Evolutionary conservation across 2,113 vertebrate genomes (phyloP).

Genomic region (Gorsachius goisagi): DNA sequence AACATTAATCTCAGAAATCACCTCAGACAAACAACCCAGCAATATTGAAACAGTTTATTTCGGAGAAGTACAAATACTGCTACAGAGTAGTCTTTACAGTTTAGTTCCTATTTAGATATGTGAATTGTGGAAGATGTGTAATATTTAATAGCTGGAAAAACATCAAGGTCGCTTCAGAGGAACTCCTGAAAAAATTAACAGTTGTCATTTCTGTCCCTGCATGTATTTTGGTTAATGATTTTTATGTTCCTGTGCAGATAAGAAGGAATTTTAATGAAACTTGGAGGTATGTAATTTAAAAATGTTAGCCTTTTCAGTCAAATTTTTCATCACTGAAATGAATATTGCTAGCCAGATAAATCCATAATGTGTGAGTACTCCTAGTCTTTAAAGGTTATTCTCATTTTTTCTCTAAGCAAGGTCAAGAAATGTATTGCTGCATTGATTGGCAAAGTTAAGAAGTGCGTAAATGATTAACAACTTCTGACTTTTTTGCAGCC

Average conservation of each 20-base stretch:
- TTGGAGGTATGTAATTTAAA: not conserved
- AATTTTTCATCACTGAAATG: slow-evolving; percentile 7
- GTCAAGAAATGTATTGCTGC: not conserved
- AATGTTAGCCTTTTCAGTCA: not conserved
- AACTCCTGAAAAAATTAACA: not conserved
- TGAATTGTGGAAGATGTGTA: not conserved
- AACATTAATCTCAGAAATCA: not conserved
- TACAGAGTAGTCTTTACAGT: not conserved
- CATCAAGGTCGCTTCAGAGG: not conserved
- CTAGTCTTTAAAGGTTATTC: not conserved
- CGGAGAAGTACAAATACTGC: not conserved
- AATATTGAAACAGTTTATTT: not conserved
- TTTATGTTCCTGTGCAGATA: not conserved
- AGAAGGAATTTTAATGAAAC: slow-evolving; percentile 14
- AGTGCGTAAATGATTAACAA: not conserved
- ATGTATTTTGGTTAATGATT: not conserved
- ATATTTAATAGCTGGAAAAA: slow-evolving; percentile 12
- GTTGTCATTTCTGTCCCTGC: not conserved
- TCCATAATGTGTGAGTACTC: not conserved
- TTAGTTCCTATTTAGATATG: not conserved
- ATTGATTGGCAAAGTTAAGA: not conserved
- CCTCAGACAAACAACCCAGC: not conserved
- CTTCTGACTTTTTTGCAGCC: not conserved
- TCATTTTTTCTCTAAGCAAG: not conserved
- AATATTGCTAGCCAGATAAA: not conserved